Base-by-base conservation (phyloP, 2,797 vertebrate species). In the Phataginus tetradactyla region DNA sequence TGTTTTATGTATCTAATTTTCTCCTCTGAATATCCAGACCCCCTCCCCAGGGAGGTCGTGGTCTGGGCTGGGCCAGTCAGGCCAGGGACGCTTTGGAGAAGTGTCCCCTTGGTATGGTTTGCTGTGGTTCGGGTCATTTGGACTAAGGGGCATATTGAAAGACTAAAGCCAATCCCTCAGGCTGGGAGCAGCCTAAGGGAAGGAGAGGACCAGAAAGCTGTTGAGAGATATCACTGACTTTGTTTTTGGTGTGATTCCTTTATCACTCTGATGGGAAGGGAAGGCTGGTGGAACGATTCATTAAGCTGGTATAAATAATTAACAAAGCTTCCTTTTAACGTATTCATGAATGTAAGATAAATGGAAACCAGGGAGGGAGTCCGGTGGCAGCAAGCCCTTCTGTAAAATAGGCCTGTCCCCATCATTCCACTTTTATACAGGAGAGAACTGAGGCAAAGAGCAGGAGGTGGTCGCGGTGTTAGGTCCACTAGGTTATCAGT, bases 1-100 rank as follows among this genome's bases (percentile, higher is more conserved):
- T 92, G 75, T 64, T 95, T 91, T 96, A 83, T 86, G 49, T 96
- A 63, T 96, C 59, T 20, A 39, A 79, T 95, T 95, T 96, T 97
- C 57, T 94, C 69, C 42, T 88, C 84, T 88, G 85, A 85, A 92
- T 92, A 89, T 53, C 72, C 51, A 92, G 59, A 71, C n/a, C 92
- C 55, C 39, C 39, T 91, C 39, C 57, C 32, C 17, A 78, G 59
- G 69, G 71, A 74, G 9, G 14, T 79, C 80, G 87, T 71, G 61
- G 53, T 39, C 14, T 84, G 72, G 12, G 32, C 69, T n/a, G 12
- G 86, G 57, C 45, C 61, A 79, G 27, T 75, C 49, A 66, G 77
- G 15, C 59, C 69, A 64, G 69, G 72, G 61, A 63, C 34, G 34
- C 75, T 85, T 79, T 85, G 80, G 81, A n/a, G 59, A 89, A n/a